These are phyloP conservation scores for Gasterosteus nipponicus DNA, from an alignment of 2,113 vertebrate species.

Conservation along the genomic window DNA sequence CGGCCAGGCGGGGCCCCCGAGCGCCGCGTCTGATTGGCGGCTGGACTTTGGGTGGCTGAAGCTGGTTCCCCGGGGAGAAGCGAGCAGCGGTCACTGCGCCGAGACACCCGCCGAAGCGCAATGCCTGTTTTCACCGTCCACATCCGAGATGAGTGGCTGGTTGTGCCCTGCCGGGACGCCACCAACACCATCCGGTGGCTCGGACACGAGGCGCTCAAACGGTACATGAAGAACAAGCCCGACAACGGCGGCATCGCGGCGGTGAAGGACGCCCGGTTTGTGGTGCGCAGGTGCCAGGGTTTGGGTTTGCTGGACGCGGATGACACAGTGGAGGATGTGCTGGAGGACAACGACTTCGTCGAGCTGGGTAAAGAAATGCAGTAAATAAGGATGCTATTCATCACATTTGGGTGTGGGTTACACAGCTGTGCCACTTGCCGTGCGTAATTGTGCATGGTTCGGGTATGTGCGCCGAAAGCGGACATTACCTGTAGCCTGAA, in stretches of 20 bases:
- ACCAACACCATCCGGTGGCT: constrained; percentile 85
- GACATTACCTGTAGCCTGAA: neutral
- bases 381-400: neutral
- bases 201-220: constrained; percentile 89
- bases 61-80: constrained; percentile 40
- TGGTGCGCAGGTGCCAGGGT: constrained; percentile 90
- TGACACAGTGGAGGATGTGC: constrained; percentile 87
- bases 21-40: constrained; percentile 67
- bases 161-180: constrained; percentile 86
- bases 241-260: constrained; percentile 90
- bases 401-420: neutral
- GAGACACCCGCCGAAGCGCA: constrained; percentile 18
- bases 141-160: constrained; percentile 94
- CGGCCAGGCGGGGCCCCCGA: constrained; percentile 45
- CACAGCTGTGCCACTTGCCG: neutral
- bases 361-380: constrained; percentile 88
- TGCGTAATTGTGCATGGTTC: constrained; percentile 19
- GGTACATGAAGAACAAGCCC: constrained; percentile 95
- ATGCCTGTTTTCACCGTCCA: constrained; percentile 96
- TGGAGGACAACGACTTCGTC: constrained; percentile 97
- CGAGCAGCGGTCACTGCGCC: constrained; percentile 34
- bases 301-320: constrained; percentile 90
- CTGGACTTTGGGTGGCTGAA: constrained; percentile 2
- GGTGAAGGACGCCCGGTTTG: constrained; percentile 85
- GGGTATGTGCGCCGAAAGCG: neutral